Percentiles rank a stretch among this genome's conserved stretches.
These are phyloP conservation scores for Agonum fuliginosum DNA, from an alignment of 2,888 invertebrate species.

Conservation along the genomic window DNA sequence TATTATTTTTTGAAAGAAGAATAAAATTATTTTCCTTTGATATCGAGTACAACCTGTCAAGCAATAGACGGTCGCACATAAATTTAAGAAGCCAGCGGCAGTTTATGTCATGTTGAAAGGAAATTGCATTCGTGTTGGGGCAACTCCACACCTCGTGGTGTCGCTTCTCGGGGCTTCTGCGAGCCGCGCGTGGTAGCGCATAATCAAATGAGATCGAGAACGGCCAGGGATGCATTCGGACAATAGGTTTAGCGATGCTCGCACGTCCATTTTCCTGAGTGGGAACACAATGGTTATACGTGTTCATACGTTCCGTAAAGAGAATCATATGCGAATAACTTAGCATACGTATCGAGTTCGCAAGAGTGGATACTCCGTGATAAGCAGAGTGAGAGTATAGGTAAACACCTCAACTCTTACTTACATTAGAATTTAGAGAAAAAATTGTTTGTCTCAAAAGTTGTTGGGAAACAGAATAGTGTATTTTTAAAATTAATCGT, in stretches of 20 bases:
- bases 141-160: conserved; percentile 59
- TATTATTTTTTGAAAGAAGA: conserved; percentile 9
- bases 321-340: conserved; percentile 57
- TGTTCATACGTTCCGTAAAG: conserved; percentile 49
- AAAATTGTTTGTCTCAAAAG: too few relatives aligned
- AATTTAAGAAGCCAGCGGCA: conserved; percentile 11
- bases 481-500: too few relatives aligned
- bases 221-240: conserved; percentile 67
- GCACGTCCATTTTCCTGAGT: conserved; percentile 59
- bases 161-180: neutral
- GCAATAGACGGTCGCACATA: conserved; percentile 6
- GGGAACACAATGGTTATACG: conserved; percentile 56
- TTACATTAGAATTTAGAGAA: too few relatives aligned
- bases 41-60: too few relatives aligned
- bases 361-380: conserved; percentile 14
- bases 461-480: neutral
- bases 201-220: conserved; percentile 69
- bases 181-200: conserved; percentile 68
- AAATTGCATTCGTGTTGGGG: conserved; percentile 47
- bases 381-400: conserved; percentile 10
- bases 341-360: conserved; percentile 56
- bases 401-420: too few relatives aligned
- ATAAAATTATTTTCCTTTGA: too few relatives aligned
- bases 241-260: conserved; percentile 65
- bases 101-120: conserved; percentile 30